Base-by-base conservation (phyloP, 2,888 invertebrate species). In the Azorinus chamasolen region DNA sequence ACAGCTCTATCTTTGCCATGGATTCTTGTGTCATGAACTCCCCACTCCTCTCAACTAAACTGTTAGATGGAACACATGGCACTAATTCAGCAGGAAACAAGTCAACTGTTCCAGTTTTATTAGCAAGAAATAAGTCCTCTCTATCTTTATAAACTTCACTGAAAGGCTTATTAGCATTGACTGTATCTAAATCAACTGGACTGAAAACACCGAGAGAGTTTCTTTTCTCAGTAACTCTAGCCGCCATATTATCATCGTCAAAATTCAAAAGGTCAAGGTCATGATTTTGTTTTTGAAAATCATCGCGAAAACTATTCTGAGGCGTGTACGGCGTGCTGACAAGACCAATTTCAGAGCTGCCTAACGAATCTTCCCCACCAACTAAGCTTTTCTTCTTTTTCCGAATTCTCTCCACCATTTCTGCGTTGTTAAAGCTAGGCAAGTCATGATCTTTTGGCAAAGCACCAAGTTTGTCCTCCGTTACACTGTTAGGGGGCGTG, bases 371-470 rank as follows among this genome's bases (percentile, higher is more conserved):
- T 12, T 43, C 22, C n/a, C 68, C 51, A 25, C 57, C 57, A 16
- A 66, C 83, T 22, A 93, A 81, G 24, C 91, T 89, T 6, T 91
- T 92, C 57, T 93, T 90, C 75, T 93, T 93, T 39, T 88, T 89
- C 55, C 92, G 91, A n/a, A 93, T 93, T 69, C 91, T 91, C 68
- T 93, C 89, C 58, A 93, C 91, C 93, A 94, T 93, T 77, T 93
- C 93, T 1, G 93, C 90, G 57, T 89, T 93, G 84, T 93, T 93
- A 83, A 93, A 93, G 68, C 93, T 93, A 8, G 93, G 93, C 12
- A 93, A 87, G 41, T 55, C 62, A 41, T 66, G 70, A 55, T 85
- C 83, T 12, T 61, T 68, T n/a, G 37, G 32, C 12, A 64, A 53
- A 41, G 61, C 46, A 2, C 50, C 68, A 12, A 71, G 45, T 12